Percentiles rank a stretch among this genome's conserved stretches.
These are phyloP conservation scores for Perizoma flavofasciatum DNA, from an alignment of 2,888 invertebrate species.

Conservation along the genomic window DNA sequence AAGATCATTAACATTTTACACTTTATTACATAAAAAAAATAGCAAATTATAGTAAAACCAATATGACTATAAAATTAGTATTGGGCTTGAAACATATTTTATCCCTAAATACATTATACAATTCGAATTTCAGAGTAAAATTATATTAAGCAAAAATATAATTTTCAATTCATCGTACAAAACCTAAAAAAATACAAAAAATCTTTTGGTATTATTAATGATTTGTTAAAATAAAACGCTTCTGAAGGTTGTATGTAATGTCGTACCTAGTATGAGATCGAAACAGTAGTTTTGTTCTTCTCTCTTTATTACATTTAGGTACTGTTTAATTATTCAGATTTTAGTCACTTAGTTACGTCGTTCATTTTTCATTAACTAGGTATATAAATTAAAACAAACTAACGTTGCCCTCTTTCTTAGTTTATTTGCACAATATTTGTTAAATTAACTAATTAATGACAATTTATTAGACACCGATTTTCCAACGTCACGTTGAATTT, in stretches of 20 bases:
- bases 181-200: conserved; percentile 31
- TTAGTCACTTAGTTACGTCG: conserved; percentile 74
- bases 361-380: conserved; percentile 63
- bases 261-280: conserved; percentile 34
- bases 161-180: conserved; percentile 36
- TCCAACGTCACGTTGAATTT: conserved; percentile 75
- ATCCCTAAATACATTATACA: conserved; percentile 45
- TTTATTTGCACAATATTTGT: conserved; percentile 83
- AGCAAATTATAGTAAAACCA: conserved; percentile 70
- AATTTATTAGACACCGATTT: conserved; percentile 78
- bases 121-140: conserved; percentile 49
- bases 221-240: conserved; percentile 44
- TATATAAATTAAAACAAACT: conserved; percentile 72
- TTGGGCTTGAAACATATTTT: conserved; percentile 53
- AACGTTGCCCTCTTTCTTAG: conserved; percentile 81
- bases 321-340: conserved; percentile 77
- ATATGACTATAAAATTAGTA: conserved; percentile 59
- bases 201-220: conserved; percentile 23
- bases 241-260: conserved; percentile 65
- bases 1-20: conserved; percentile 62
- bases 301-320: conserved; percentile 27
- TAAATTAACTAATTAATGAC: conserved; percentile 77
- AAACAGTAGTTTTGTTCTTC: conserved; percentile 55
- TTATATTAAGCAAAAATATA: conserved; percentile 44
- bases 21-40: conserved; percentile 67